Evolutionary conservation across 2,888 invertebrate genomes (phyloP), one percentile per base, ranked within the genome.

Genomic region (Icerya purchasi): DNA sequence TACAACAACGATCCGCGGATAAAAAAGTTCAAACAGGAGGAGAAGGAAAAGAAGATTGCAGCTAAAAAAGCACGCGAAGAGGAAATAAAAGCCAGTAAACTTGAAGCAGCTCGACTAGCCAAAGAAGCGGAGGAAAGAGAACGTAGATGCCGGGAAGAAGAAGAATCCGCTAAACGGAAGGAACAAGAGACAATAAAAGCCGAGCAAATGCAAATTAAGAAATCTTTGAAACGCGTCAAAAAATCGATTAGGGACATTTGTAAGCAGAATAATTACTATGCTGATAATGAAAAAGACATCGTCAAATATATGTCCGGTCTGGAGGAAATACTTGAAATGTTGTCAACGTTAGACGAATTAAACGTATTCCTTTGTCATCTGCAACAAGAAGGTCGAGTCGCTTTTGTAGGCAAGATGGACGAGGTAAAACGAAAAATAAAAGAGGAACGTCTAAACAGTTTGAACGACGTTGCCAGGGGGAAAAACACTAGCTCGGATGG

Each of bases 1-100:
- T 97, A 97, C 71, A 81, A 84, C 65, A 82, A 86, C 70, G 98
- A 99, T 74, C 96, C 96, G 0, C 77, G 98, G 66, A 90, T 99
- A 68, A 81, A 80, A 60, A 81, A 82, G 66, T 94, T 94, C 72
- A 93, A 90, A 68, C 90, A 90, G 66, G 90, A 93, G 60, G 94
- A 96, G 65, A 91, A 88, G 68, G 88, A 92, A 66, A 82, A 80
- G 65, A 94, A 93, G 71, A 73, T 86, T 56, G 92, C 91, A 2
- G 83, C 83, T 1, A 96, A 94, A 70, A 77, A 83, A 65, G 94
- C 94, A 0, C 86, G 84, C 73, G 72, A 78, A 76, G 81, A 86
- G 72, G 86, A 57, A 57, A 57, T 19, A 52, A 50, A 57, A 50
- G 20, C 20, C 21, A 23, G 25, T 19, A 14, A 49, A 19, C 50